Conservation (phyloP, 2,113 vertebrate genomes). For the Sarotherodon lohbergeri region DNA sequence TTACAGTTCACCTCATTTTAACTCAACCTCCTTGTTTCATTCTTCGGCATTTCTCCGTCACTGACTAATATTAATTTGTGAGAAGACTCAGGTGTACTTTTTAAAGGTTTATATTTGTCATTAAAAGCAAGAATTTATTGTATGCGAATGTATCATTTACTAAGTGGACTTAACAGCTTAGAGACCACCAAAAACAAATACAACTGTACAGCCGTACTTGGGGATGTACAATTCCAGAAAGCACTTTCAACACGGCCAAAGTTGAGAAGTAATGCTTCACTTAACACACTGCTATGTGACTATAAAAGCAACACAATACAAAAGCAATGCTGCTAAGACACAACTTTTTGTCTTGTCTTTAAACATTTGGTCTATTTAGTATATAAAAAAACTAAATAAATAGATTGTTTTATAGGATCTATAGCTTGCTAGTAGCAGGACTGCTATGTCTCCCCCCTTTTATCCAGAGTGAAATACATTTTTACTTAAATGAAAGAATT, state of each 20-base stretch:
- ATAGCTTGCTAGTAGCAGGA: neutral
- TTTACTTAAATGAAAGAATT: neutral
- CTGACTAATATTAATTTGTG: neutral
- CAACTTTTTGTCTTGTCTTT: neutral
- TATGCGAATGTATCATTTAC: neutral
- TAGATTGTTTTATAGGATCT: neutral
- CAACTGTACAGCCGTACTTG: neutral
- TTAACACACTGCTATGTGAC: neutral
- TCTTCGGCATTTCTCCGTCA: neutral
- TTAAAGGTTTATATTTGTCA: neutral
- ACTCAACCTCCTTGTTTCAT: neutral
- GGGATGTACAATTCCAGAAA: neutral
- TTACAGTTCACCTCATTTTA: constrained; percentile 5
- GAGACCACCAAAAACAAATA: neutral
- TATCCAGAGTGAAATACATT: neutral
- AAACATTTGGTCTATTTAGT: neutral
- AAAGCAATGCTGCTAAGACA: neutral
- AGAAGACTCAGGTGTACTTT: neutral
- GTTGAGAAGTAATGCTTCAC: neutral
- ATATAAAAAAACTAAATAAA: neutral
- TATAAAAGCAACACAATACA: neutral
- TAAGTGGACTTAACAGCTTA: neutral
- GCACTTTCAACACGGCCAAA: neutral
- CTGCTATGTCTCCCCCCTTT: neutral
- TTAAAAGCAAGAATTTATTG: neutral